phyloP scores from a whole-genome alignment of 2,888 invertebrate species.

The Drosophila hawaiiensis region DNA sequence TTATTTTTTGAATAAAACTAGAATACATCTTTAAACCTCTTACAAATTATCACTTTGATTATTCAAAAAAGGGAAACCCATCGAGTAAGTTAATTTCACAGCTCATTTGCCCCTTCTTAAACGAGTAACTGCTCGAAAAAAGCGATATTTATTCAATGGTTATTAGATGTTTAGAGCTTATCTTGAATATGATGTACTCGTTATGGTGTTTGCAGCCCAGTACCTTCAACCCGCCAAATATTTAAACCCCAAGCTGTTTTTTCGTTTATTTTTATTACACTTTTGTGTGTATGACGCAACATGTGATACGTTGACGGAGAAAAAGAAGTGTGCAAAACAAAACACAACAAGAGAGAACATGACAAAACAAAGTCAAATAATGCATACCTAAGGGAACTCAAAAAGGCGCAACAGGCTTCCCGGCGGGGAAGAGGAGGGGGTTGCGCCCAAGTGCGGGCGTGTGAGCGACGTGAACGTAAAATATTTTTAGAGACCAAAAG shows the following conservation, averaged over 20 bases:
- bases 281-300: slow-evolving; percentile 19
- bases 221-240: neutral
- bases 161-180: neutral
- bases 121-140: neutral
- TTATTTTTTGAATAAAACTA: neutral
- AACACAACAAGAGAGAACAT: slow-evolving; percentile 23
- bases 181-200: neutral
- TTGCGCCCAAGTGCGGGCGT: slow-evolving; percentile 25
- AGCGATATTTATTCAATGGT: too few relatives aligned
- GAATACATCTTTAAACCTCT: neutral
- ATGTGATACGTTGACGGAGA: slow-evolving; percentile 25
- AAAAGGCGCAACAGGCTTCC: slow-evolving; percentile 64
- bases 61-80: neutral
- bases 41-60: fast-evolving
- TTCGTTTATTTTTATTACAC: neutral
- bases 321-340: slow-evolving; percentile 14
- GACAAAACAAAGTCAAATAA: slow-evolving; percentile 36
- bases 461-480: slow-evolving; percentile 37
- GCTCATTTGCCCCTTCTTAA: neutral
- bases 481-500: slow-evolving; percentile 23
- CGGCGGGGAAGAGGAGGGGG: neutral
- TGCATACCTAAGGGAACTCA: slow-evolving; percentile 34
- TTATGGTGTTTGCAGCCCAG: neutral
- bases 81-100: neutral
- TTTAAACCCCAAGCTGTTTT: neutral